Evolutionary conservation across 2,888 invertebrate genomes (phyloP).

Genomic region (Hyalella azteca): DNA sequence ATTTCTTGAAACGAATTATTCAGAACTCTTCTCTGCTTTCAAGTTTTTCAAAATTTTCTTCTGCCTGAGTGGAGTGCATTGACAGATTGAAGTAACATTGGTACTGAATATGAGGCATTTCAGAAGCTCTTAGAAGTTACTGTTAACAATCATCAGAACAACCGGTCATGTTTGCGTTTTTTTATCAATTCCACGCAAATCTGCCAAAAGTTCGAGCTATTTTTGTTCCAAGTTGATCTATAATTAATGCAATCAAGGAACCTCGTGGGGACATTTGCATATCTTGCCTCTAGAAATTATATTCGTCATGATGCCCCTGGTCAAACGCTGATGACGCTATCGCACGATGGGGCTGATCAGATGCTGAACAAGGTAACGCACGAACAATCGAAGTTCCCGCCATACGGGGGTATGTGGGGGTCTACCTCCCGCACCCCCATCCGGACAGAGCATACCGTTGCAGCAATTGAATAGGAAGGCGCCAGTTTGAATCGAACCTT

Average conservation of each 20-base stretch:
- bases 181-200: background rate
- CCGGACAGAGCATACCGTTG: too few species aligned
- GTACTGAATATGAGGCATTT: background rate
- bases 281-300: background rate
- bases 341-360: too few species aligned
- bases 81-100: background rate
- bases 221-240: constrained; percentile 1
- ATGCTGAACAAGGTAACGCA: too few species aligned
- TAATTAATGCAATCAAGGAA: constrained; percentile 10
- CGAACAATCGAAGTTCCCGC: too few species aligned
- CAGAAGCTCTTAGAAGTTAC: background rate
- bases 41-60: background rate
- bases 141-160: background rate
- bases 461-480: too few species aligned
- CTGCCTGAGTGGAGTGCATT: background rate
- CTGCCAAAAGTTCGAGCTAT: background rate
- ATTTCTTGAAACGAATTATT: background rate
- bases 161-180: background rate
- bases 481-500: too few species aligned
- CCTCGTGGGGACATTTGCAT: background rate
- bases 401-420: too few species aligned
- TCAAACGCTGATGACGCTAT: too few species aligned
- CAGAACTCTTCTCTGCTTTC: background rate
- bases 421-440: too few species aligned
- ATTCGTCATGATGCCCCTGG: too few species aligned